These are phyloP conservation scores for Rousettus leschenaultii DNA, from an alignment of 2,113 vertebrate species.

Conservation along the genomic window DNA sequence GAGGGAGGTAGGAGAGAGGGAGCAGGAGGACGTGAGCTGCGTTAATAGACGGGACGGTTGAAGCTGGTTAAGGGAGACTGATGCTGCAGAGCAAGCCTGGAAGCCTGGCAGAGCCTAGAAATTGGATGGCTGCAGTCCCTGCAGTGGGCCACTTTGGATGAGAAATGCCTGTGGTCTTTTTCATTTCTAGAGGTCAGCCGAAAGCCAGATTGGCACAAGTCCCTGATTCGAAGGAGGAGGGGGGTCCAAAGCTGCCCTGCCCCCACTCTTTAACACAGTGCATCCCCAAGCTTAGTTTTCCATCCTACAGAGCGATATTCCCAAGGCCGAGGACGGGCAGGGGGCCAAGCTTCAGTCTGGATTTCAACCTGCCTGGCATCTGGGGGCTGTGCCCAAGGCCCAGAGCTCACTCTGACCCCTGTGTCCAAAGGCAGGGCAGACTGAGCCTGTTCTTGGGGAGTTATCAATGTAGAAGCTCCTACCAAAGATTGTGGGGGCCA, in stretches of 20 bases:
- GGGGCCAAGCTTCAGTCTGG: neutral
- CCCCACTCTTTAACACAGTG: fast-evolving
- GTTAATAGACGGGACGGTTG: neutral
- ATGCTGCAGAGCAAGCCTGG: neutral
- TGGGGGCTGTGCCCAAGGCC: conserved; percentile 7
- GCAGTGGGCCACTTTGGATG: neutral
- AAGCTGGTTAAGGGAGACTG: neutral
- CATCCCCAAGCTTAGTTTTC: neutral
- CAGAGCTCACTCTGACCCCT: neutral
- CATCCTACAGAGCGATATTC: neutral
- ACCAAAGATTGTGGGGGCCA: neutral
- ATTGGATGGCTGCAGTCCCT: neutral
- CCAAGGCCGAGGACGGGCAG: neutral
- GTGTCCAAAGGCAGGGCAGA: neutral
- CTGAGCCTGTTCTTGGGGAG: neutral
- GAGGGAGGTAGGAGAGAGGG: neutral
- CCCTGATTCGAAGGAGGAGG: no score
- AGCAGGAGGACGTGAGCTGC: neutral
- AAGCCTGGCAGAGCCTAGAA: neutral
- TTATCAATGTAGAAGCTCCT: conserved; percentile 42
- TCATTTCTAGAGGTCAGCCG: neutral
- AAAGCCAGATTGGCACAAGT: neutral
- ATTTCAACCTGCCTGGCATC: neutral
- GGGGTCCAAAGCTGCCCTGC: neutral
- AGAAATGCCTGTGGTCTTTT: neutral